Conservation (phyloP, 2,797 vertebrate genomes). For the Gouania willdenowi region DNA sequence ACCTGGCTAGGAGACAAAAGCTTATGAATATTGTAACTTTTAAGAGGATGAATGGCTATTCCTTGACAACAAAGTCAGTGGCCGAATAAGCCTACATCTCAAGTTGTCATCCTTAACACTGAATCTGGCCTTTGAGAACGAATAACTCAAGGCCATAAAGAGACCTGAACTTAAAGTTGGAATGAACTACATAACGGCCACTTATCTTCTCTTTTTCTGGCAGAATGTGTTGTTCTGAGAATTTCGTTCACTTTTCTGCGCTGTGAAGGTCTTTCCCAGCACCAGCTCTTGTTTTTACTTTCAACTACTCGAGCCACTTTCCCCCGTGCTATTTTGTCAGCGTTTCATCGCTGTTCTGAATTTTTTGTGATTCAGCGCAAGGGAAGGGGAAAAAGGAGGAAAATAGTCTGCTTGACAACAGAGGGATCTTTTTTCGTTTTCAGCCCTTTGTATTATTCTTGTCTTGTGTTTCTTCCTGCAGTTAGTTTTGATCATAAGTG, state of each 20-base stretch:
- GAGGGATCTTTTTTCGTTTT: slow-evolving; percentile 36
- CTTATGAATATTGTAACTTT: too few relatives aligned
- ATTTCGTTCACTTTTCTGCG: slow-evolving; percentile 20
- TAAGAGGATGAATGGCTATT: too few relatives aligned
- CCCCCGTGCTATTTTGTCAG: slow-evolving; percentile 39
- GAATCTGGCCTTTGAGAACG: slow-evolving; percentile 29
- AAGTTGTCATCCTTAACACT: too few relatives aligned
- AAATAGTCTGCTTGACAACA: slow-evolving; percentile 35
- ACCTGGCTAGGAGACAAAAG: too few relatives aligned
- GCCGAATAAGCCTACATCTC: too few relatives aligned
- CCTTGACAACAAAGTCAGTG: too few relatives aligned
- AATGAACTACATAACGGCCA: slow-evolving; percentile 48
- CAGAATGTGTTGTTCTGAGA: slow-evolving; percentile 46
- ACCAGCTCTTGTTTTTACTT: slow-evolving; percentile 32
- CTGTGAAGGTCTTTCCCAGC: slow-evolving; percentile 28
- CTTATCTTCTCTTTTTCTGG: slow-evolving; percentile 41
- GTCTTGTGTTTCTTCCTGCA: not conserved
- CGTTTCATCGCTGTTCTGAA: slow-evolving; percentile 38
- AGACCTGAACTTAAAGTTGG: slow-evolving; percentile 40
- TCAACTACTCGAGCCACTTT: slow-evolving; percentile 30
- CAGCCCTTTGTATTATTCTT: slow-evolving; percentile 15
- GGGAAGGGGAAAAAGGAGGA: slow-evolving; percentile 29
- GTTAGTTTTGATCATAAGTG: slow-evolving; percentile 51
- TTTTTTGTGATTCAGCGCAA: slow-evolving; percentile 43
- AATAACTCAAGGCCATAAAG: slow-evolving; percentile 42